These are phyloP conservation scores for Pseudococcus viburni DNA, from an alignment of 2,888 invertebrate genomes.

Conservation along the genomic window DNA sequence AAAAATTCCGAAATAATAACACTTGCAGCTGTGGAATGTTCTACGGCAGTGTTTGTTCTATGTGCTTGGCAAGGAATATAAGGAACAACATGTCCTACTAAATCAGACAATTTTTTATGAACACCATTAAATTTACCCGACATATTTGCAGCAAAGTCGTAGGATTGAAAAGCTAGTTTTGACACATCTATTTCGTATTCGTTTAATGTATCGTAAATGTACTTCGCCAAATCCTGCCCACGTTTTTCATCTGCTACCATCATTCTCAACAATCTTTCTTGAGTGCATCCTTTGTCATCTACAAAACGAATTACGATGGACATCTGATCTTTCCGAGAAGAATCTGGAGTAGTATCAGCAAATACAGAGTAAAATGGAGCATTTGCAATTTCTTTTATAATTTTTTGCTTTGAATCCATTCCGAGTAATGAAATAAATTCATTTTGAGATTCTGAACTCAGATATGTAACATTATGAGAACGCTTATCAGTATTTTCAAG, in stretches of 20 bases:
- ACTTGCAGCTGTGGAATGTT: too few relatives aligned
- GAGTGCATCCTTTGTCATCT: slow-evolving; percentile 38
- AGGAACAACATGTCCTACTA: too few relatives aligned
- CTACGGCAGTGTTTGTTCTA: too few relatives aligned
- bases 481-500: not conserved
- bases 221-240: slow-evolving; percentile 55
- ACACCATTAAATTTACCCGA: slow-evolving; percentile 64
- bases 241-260: slow-evolving; percentile 60
- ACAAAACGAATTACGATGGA: slow-evolving; percentile 38
- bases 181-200: slow-evolving; percentile 30
- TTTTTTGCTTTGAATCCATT: not conserved
- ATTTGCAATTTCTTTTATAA: slow-evolving; percentile 1
- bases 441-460: not conserved
- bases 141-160: slow-evolving; percentile 65
- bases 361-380: slow-evolving; percentile 55
- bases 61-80: too few relatives aligned
- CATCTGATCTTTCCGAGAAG: slow-evolving; percentile 58
- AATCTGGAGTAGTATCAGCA: slow-evolving; percentile 63
- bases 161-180: slow-evolving; percentile 64
- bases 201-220: slow-evolving; percentile 49
- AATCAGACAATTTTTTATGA: too few relatives aligned
- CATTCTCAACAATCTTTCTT: slow-evolving; percentile 58
- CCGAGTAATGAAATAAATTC: not conserved
- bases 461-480: not conserved
- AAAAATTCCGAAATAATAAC: too few relatives aligned